Percentiles rank a stretch among this genome's conserved stretches.
phyloP scores from a whole-genome alignment of 2,888 invertebrate genomes.

The Parnassius apollo region DNA sequence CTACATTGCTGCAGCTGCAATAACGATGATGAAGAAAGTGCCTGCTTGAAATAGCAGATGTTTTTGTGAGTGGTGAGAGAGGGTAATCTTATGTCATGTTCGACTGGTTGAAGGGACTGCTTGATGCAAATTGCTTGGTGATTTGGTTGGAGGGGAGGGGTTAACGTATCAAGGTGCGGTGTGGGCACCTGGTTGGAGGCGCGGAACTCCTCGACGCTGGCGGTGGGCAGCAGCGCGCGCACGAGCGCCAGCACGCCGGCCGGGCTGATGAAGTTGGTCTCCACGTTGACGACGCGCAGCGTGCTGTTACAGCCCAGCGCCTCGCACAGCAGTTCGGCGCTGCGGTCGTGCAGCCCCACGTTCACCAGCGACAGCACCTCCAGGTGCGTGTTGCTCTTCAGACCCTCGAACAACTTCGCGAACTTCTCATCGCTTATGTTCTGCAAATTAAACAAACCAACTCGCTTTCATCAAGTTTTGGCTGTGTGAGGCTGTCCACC shows the following conservation, averaged over 20 bases:
- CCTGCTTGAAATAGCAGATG: no score
- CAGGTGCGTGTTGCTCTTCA: constrained; percentile 94
- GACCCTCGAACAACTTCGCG: constrained; percentile 91
- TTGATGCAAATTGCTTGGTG: no score
- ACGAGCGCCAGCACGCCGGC: constrained; percentile 92
- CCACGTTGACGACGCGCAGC: constrained; percentile 92
- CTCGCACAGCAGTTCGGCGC: constrained; percentile 90
- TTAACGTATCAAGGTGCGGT: no score
- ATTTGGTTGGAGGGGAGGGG: no score
- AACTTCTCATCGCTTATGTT: constrained; percentile 98
- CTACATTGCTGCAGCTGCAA: no score
- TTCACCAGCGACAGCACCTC: constrained; percentile 96
- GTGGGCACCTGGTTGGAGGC: constrained; percentile 97
- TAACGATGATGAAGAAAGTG: no score
- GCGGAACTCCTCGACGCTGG: constrained; percentile 95
- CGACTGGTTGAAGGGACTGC: no score
- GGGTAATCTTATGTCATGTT: no score
- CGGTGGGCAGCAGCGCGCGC: constrained; percentile 91
- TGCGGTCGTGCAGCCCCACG: constrained; percentile 94
- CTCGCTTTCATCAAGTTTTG: no score
- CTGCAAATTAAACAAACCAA: constrained; percentile 74
- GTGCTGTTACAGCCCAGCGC: constrained; percentile 90
- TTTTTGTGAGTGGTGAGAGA: no score
- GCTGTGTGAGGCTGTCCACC: no score
- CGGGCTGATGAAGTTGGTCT: constrained; percentile 98